Evolutionary conservation across 2,888 invertebrate genomes (phyloP).

Genomic region (Eupithecia vulgata): DNA sequence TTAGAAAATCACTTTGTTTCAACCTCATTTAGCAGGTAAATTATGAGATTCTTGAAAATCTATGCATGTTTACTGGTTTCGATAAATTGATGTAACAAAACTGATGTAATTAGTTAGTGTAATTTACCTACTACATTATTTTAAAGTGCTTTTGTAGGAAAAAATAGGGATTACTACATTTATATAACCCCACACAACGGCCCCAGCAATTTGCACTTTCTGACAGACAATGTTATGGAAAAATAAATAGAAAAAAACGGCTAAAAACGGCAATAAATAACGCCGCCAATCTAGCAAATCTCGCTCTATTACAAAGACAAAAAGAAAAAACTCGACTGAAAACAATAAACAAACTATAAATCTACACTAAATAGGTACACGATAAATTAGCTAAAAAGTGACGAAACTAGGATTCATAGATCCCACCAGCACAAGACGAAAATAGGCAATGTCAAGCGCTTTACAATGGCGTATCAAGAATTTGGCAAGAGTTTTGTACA

Average conservation of each 20-base stretch:
- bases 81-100: background rate
- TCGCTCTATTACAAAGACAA: slow-evolving; percentile 39
- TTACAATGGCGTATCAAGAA: slow-evolving; percentile 25
- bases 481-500: slow-evolving; percentile 27
- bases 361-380: slow-evolving; percentile 54
- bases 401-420: slow-evolving; percentile 47
- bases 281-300: slow-evolving; percentile 46
- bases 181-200: background rate
- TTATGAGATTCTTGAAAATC: slow-evolving; percentile 15
- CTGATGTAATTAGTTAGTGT: background rate
- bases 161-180: background rate
- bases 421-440: slow-evolving; percentile 42
- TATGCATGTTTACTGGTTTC: background rate
- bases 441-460: slow-evolving; percentile 28
- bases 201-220: slow-evolving; percentile 20
- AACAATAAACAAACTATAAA: slow-evolving; percentile 68
- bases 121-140: background rate
- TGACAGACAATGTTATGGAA: background rate
- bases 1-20: slow-evolving; percentile 54
- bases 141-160: background rate
- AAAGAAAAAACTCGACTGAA: slow-evolving; percentile 53
- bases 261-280: slow-evolving; percentile 41
- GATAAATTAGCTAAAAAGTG: slow-evolving; percentile 60
- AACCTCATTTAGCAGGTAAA: slow-evolving; percentile 34
- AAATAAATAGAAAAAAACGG: slow-evolving; percentile 34